Percentiles rank a stretch among this genome's conserved stretches.
phyloP scores from a whole-genome alignment of 2,113 vertebrate genomes.

The Alethe diademata region DNA sequence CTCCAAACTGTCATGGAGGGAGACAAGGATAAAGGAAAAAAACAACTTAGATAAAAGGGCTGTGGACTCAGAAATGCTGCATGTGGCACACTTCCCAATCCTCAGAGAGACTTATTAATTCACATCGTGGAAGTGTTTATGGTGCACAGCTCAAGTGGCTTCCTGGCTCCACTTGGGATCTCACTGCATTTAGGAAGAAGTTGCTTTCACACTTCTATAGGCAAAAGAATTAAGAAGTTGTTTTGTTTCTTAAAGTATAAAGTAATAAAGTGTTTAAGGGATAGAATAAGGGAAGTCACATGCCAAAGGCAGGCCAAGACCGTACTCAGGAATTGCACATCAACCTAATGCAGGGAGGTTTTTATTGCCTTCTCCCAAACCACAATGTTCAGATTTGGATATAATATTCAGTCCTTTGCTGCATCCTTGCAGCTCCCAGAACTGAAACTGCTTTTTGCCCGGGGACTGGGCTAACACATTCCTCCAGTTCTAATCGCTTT shows the following conservation, averaged over 20 bases:
- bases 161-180: slow-evolving; percentile 17
- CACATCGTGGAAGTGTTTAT: neutral
- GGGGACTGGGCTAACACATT: neutral
- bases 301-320: neutral
- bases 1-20: slow-evolving; percentile 58
- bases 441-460: neutral
- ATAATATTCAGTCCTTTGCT: neutral
- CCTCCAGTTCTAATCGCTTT: neutral
- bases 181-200: neutral
- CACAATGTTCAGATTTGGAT: neutral
- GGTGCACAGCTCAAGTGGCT: slow-evolving; percentile 29
- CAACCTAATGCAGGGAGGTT: neutral
- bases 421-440: neutral
- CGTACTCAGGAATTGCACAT: neutral
- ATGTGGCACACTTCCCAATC: slow-evolving; percentile 48
- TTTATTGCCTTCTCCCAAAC: neutral
- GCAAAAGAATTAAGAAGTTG: neutral
- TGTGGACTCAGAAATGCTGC: slow-evolving; percentile 24
- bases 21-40: slow-evolving; percentile 40
- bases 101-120: slow-evolving; percentile 43
- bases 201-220: neutral
- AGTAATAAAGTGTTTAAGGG: neutral
- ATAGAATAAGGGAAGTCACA: neutral
- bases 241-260: neutral
- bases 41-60: slow-evolving; percentile 59